Conservation (phyloP, 2,888 invertebrate genomes). For the Lasioglossum vierecki region DNA sequence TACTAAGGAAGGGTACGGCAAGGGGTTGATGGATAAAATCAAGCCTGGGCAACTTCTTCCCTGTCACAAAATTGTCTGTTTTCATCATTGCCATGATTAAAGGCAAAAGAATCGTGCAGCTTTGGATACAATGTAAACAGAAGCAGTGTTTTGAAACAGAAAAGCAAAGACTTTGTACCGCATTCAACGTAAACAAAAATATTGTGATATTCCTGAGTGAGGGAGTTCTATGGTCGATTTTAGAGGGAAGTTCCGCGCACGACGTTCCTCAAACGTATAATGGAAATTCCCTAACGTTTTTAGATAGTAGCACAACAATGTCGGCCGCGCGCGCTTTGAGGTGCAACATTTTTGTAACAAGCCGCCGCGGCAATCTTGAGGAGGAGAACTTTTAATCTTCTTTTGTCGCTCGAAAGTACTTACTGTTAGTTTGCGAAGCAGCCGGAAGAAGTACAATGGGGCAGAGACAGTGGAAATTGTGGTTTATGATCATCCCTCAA, state of each 20-base stretch:
- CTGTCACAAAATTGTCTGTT: no score
- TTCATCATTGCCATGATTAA: no score
- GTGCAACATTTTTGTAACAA: neutral
- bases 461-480: conserved; percentile 18
- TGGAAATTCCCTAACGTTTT: neutral
- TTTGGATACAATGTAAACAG: no score
- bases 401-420: conserved; percentile 6
- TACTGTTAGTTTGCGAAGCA: neutral
- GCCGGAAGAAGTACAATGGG: neutral
- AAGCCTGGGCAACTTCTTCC: no score
- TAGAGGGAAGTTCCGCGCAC: neutral
- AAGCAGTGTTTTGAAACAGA: no score
- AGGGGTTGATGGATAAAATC: no score
- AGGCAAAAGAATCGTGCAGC: no score
- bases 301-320: neutral
- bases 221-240: neutral
- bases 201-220: neutral
- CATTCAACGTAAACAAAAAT: neutral
- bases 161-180: no score
- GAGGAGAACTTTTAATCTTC: conserved; percentile 7
- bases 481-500: conserved; percentile 41
- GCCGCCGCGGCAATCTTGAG: neutral
- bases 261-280: neutral
- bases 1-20: no score
- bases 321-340: neutral